Percentiles rank a stretch among this genome's conserved stretches.
phyloP scores from a whole-genome alignment of 2,113 vertebrate species.

The Phoxinus phoxinus region DNA sequence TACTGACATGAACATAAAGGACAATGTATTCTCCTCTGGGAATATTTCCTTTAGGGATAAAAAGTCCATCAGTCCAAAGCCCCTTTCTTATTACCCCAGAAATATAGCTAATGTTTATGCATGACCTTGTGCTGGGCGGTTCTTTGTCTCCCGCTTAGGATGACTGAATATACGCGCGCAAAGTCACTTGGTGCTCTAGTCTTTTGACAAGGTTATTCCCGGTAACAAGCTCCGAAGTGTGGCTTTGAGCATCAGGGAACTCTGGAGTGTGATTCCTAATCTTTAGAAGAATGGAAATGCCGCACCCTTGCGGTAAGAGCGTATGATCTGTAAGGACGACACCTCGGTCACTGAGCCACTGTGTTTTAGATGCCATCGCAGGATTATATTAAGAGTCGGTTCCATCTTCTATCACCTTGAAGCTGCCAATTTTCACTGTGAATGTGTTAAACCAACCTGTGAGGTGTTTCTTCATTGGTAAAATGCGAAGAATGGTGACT shows the following conservation, averaged over 20 bases:
- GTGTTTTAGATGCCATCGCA: slow-evolving; percentile 23
- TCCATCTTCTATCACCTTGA: slow-evolving; percentile 36
- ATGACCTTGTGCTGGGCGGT: slow-evolving; percentile 45
- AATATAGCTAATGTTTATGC: slow-evolving; percentile 57
- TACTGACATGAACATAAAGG: slow-evolving; percentile 60
- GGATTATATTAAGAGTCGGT: slow-evolving; percentile 4
- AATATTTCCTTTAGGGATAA: slow-evolving; percentile 47
- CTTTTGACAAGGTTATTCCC: slow-evolving; percentile 32
- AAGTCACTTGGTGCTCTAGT: slow-evolving; percentile 2
- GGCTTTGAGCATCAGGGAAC: slow-evolving; percentile 15
- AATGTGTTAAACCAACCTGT: slow-evolving; percentile 31
- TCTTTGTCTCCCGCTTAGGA: slow-evolving; percentile 5
- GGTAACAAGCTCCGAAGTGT: slow-evolving; percentile 24
- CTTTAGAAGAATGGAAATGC: slow-evolving; percentile 24
- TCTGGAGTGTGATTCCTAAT: slow-evolving; percentile 38
- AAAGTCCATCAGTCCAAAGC: slow-evolving; percentile 56
- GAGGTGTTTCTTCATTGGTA: neutral
- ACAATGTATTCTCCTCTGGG: slow-evolving; percentile 61
- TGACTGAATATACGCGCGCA: neutral
- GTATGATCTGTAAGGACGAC: slow-evolving; percentile 10
- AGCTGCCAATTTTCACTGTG: slow-evolving; percentile 16
- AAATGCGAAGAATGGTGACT: neutral
- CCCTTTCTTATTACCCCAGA: slow-evolving; percentile 51
- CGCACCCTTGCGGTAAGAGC: neutral
- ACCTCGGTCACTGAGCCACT: slow-evolving; percentile 18